Percentiles rank a stretch among this genome's conserved stretches.
Evolutionary conservation across 37 sponge, comb jelly and placozoan species (phyloP).

Genomic region (Ephydatia muelleri): DNA sequence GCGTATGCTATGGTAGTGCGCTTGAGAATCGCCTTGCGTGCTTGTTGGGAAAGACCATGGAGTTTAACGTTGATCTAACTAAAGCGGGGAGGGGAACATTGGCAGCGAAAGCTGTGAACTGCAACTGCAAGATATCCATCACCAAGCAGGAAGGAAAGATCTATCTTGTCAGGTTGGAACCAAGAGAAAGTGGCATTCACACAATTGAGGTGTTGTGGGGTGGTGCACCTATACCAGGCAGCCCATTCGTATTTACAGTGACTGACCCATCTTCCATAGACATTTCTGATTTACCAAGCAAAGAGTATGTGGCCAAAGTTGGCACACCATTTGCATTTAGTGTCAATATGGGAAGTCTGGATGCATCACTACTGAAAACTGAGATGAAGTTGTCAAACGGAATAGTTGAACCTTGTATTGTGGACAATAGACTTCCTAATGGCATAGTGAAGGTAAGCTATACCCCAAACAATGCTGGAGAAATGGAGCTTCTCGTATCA

Average conservation of each 20-base stretch:
- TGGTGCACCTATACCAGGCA: slow-evolving; percentile 65
- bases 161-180: slow-evolving; percentile 64
- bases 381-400: slow-evolving; percentile 26
- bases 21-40: slow-evolving; percentile 34
- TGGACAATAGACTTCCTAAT: neutral
- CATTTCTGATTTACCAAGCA: slow-evolving; percentile 37
- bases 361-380: slow-evolving; percentile 28
- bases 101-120: slow-evolving; percentile 49
- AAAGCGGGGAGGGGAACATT: slow-evolving; percentile 73
- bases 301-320: slow-evolving; percentile 19
- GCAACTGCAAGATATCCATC: slow-evolving; percentile 17
- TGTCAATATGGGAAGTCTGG: slow-evolving; percentile 49
- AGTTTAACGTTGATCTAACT: slow-evolving; percentile 74
- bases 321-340: slow-evolving; percentile 37
- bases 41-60: slow-evolving; percentile 69
- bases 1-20: slow-evolving; percentile 46
- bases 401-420: neutral
- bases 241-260: slow-evolving; percentile 76
- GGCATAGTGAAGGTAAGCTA: slow-evolving; percentile 20
- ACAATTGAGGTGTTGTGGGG: slow-evolving; percentile 77
- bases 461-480: slow-evolving; percentile 46
- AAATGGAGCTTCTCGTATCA: slow-evolving; percentile 41
- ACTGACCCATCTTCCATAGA: slow-evolving; percentile 52
- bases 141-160: slow-evolving; percentile 40
- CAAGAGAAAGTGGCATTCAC: slow-evolving; percentile 60